Evolutionary conservation across 35 echinoderm and acorn worm genomes (phyloP).

Genomic region (Ptychodera flava): DNA sequence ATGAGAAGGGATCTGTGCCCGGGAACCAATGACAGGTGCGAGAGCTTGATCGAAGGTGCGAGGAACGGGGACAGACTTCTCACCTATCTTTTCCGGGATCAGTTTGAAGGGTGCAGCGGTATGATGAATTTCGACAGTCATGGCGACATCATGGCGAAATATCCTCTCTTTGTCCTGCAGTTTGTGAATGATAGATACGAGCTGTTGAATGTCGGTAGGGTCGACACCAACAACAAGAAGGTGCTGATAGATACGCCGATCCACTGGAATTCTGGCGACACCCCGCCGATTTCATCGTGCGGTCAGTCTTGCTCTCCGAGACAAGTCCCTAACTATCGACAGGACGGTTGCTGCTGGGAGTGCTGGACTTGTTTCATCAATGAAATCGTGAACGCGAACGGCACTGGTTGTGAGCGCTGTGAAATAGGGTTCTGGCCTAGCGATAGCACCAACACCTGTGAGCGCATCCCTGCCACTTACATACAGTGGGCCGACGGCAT

Average conservation of each 20-base stretch:
- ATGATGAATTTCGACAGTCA: background rate
- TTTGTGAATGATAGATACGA: background rate
- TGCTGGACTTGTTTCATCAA: slow-evolving; percentile 18
- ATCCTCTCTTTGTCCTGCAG: background rate
- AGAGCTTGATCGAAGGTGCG: background rate
- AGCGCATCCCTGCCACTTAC: slow-evolving; percentile 10
- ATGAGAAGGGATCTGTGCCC: slow-evolving; percentile 18
- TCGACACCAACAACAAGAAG: background rate
- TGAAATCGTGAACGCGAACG: slow-evolving; percentile 14
- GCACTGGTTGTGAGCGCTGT: background rate
- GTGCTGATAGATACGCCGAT: background rate
- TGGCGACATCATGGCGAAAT: background rate
- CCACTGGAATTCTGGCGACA: background rate
- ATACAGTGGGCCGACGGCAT: slow-evolving; percentile 3
- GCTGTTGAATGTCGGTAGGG: background rate
- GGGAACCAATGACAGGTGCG: background rate
- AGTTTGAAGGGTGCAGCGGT: background rate
- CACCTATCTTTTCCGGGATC: background rate
- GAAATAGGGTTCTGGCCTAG: slow-evolving; percentile 8
- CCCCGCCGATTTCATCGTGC: background rate
- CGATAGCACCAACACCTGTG: background rate
- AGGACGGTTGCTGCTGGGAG: slow-evolving; percentile 32
- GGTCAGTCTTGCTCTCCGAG: background rate
- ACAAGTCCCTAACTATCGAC: background rate
- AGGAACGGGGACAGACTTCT: background rate